Evolutionary conservation across 1,140 invertebrate genomes (phyloP).

Genomic region (Heliconius melpomene): DNA sequence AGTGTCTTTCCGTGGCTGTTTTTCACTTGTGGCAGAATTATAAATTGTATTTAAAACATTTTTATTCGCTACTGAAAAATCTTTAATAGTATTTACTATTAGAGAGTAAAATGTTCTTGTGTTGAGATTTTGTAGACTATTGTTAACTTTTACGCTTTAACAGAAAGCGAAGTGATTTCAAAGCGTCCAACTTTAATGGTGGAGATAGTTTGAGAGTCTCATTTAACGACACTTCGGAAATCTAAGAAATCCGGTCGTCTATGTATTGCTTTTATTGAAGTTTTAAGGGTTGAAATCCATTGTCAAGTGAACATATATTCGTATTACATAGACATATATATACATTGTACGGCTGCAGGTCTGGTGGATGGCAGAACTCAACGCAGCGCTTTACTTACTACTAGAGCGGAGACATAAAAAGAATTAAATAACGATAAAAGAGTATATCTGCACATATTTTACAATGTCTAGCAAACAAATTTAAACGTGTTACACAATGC

Average conservation of each 20-base stretch:
- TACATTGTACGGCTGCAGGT: too few relatives aligned
- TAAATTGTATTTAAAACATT: too few relatives aligned
- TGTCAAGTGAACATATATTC: background rate
- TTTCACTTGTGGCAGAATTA: too few relatives aligned
- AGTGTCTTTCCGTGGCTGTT: too few relatives aligned
- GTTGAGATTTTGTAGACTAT: background rate
- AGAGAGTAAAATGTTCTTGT: background rate
- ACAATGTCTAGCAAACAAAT: background rate
- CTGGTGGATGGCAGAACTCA: too few relatives aligned
- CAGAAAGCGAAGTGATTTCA: background rate
- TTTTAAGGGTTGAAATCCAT: background rate
- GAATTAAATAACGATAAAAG: too few relatives aligned
- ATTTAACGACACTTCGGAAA: conserved; percentile 7
- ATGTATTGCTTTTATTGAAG: background rate
- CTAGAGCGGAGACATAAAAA: too few relatives aligned
- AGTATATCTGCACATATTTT: too few relatives aligned
- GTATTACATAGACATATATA: background rate
- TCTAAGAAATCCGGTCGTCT: background rate
- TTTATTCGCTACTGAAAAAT: background rate
- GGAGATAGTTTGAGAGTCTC: conserved; percentile 7
- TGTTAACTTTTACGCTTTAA: conserved; percentile 4
- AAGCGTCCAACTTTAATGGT: background rate
- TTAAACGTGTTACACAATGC: background rate
- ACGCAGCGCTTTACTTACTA: too few relatives aligned
- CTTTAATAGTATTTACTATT: background rate